A percentile compares a stretch with the other conserved stretches of the same genome.
phyloP scores from a whole-genome alignment of 1,140 invertebrate species.

The Globodera rostochiensis region DNA sequence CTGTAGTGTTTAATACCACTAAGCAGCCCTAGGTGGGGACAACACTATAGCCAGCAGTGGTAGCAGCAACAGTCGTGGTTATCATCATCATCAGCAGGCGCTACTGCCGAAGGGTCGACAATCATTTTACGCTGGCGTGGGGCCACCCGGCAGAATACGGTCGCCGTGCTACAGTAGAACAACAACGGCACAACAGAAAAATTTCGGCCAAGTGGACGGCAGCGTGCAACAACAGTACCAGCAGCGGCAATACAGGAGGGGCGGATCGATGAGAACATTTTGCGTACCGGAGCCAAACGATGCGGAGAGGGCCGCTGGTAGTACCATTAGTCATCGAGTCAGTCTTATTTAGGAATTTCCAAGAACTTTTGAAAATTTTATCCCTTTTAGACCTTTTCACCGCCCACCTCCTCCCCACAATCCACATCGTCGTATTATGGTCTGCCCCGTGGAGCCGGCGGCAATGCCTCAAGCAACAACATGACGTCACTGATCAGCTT shows the following conservation, averaged over 20 bases:
- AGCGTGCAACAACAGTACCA: not conserved
- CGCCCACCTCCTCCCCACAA: not conserved
- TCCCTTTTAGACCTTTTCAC: not conserved
- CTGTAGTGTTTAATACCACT: no score
- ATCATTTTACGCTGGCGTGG: not conserved
- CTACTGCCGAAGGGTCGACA: no score
- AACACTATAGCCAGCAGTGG: not conserved
- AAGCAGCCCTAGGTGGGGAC: not conserved
- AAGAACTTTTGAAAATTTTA: no score
- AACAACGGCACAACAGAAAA: no score
- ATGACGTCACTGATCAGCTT: conserved; percentile 46
- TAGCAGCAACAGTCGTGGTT: not conserved
- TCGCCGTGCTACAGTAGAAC: not conserved
- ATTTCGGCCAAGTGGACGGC: no score
- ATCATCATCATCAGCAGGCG: no score
- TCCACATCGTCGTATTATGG: not conserved
- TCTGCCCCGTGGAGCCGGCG: not conserved
- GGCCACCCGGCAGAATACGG: not conserved
- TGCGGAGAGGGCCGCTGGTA: no score
- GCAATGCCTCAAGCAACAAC: conserved; percentile 25
- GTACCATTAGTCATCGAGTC: no score
- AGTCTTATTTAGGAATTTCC: no score
- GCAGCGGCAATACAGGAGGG: not conserved
- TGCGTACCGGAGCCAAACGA: not conserved
- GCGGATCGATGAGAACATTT: not conserved